Conservation (phyloP, 2,888 invertebrate genomes). For the Carcina quercana region DNA sequence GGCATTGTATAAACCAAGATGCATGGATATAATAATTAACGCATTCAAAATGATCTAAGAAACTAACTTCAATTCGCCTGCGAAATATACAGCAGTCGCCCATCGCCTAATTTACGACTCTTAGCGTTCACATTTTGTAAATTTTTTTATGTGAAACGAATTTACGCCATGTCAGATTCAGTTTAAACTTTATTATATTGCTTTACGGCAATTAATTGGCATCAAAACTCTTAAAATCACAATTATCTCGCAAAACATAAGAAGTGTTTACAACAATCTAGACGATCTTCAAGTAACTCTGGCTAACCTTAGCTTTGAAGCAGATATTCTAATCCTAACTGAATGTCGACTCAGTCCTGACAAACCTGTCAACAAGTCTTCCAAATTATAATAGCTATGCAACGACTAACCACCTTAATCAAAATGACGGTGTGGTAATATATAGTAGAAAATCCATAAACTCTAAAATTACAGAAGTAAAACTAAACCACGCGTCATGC, state of each 20-base stretch:
- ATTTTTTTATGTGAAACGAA: no score
- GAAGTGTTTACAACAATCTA: constrained; percentile 8
- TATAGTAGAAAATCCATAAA: constrained; percentile 1
- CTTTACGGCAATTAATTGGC: no score
- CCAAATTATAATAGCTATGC: constrained; percentile 1
- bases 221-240: no score
- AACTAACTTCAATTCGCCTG: no score
- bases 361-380: constrained; percentile 6
- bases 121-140: no score
- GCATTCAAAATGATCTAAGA: no score
- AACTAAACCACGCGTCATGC: neutral
- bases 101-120: no score
- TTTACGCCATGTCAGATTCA: no score
- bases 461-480: constrained; percentile 3
- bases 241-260: constrained; percentile 6
- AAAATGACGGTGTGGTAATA: constrained; percentile 8
- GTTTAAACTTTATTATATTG: no score
- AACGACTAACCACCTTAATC: constrained; percentile 4
- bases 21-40: no score
- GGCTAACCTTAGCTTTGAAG: neutral
- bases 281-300: constrained; percentile 3
- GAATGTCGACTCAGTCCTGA: constrained; percentile 6
- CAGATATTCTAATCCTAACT: constrained; percentile 6
- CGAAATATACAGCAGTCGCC: no score
- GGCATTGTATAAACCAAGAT: no score